Evolutionary conservation across 2,113 vertebrate species (phyloP), one percentile per base, ranked within the genome.

Genomic region (Glaucomys volans): DNA sequence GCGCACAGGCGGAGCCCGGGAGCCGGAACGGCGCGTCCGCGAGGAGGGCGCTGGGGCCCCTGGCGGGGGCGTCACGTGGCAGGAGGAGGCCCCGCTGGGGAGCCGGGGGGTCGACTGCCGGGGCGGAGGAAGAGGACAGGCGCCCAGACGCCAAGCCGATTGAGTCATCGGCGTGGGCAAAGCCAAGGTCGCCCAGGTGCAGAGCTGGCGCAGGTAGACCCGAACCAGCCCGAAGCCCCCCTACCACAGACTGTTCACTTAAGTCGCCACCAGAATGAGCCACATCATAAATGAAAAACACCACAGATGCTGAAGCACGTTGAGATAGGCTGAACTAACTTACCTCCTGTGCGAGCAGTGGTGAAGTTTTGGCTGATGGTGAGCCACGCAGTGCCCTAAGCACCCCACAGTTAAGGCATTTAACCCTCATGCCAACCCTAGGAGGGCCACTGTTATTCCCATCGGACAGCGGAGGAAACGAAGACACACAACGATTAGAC

Each of bases 1-100:
- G 96, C 44, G 93, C 97, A 44, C 96, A 71, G 97, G 97, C 93
- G 97, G 97, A 69, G 97, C 97, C 94, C 66, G 66, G 95, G 93
- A 94, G 96, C 88, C 69, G 85, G 90, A 95, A 79, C 90, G 76
- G 94, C 94, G 83, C 91, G 80, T 76, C 95, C 57, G 91, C 69
- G 80, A 92, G 95, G 95, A 90, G 96, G 94, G 97, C 96, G 95
- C 95, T 88, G 97, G 95, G 97, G 91, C 90, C 96, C 93, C 92
- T 8, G 40, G 88, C 85, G 69, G 93, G 69, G 97, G 95, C 77
- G 89, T 97, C 97, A 96, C 97, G 95, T 97, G 96, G 96, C 96
- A 88, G 37, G 20, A 88, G 93, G 93, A 95, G 97, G 97, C 97
- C 96, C 93, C 87, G 37, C 72, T 12, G 71, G 96, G 93, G 95